Percentiles rank a stretch among this genome's conserved stretches.
Conservation (phyloP, 2,888 invertebrate species). For the Stegophylla sp. region DNA sequence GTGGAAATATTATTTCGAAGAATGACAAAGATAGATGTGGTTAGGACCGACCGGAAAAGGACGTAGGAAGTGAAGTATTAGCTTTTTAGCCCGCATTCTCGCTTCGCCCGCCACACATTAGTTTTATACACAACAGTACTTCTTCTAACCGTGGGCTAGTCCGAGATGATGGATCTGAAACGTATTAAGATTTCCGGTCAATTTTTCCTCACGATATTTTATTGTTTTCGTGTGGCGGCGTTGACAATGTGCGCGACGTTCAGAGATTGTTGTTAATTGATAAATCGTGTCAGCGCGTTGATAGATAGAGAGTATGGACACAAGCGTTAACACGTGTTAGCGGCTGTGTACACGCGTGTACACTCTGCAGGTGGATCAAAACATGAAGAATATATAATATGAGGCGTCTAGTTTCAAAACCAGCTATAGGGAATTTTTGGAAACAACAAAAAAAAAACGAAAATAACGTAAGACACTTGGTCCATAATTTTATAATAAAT, state of each 20-base stretch:
- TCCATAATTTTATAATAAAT: too few species aligned
- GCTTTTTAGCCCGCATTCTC: constrained; percentile 23
- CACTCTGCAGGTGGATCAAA: too few species aligned
- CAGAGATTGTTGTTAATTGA: constrained; percentile 51
- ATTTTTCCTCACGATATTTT: background rate
- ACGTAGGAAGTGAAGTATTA: constrained; percentile 37
- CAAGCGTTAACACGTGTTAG: background rate
- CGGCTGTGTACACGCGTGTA: too few species aligned
- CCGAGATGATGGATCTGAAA: constrained; percentile 56
- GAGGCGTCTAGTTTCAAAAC: too few species aligned
- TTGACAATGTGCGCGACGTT: background rate
- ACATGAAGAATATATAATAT: too few species aligned
- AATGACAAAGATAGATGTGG: constrained; percentile 8
- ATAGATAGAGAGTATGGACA: constrained; percentile 2
- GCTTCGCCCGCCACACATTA: background rate
- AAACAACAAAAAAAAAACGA: too few species aligned
- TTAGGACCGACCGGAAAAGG: background rate
- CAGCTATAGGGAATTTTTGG: too few species aligned
- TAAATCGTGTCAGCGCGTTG: constrained; percentile 39
- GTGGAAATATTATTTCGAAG: background rate
- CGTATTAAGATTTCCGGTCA: constrained; percentile 54
- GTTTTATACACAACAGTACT: background rate
- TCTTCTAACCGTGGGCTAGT: background rate
- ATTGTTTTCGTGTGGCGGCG: background rate
- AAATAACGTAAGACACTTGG: too few species aligned